Base-by-base conservation (phyloP, 2,888 invertebrate genomes). In the Diadegma fenestrale region DNA sequence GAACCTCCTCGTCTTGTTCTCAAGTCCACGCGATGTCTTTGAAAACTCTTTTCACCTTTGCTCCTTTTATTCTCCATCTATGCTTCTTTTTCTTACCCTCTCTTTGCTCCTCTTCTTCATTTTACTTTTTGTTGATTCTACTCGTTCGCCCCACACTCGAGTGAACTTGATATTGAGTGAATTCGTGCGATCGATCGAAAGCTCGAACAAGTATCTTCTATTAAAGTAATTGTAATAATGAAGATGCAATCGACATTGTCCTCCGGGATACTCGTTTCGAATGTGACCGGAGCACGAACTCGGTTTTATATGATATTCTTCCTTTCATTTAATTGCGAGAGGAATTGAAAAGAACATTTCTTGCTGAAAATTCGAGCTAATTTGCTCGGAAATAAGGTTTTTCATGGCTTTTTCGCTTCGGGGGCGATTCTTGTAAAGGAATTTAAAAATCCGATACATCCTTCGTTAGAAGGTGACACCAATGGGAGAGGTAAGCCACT, bases 41-140 rank as follows among this genome's bases (percentile, higher is more conserved):
- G 54, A 54, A 37, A 72, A 72, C 22, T 71, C 69, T 71, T 19
- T 54, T 72, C 71, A 72, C 33, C 43, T 72, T 72, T 22, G 14
- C 71, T n/a, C n/a, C n/a, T 48, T 69, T 19, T 69, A 17, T 69
- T 48, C 7, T 51, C 5, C 48, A 48, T 48, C 48, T n/a, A 17
- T n/a, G 17, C 14, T 48, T 37, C 63, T 64, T 37, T 19, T 58
- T 58, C 33, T 33, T 63, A 33, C 2, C 12, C 22, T 45, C 22
- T 45, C 30, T 5, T 51, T 48, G 7, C 26, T 69, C 48, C 4
- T 48, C 48, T 12, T 22, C 7, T 68, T 45, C 26, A 68, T 22
- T 22, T 41, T 5, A 66, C n/a, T 66, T 19, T 58, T 58, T 22
- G 54, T 58, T 58, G 14, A 12, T 58, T 1, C 54, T 12, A 58